Conservation (phyloP, 2,888 invertebrate genomes). For the Protonemura montana region DNA sequence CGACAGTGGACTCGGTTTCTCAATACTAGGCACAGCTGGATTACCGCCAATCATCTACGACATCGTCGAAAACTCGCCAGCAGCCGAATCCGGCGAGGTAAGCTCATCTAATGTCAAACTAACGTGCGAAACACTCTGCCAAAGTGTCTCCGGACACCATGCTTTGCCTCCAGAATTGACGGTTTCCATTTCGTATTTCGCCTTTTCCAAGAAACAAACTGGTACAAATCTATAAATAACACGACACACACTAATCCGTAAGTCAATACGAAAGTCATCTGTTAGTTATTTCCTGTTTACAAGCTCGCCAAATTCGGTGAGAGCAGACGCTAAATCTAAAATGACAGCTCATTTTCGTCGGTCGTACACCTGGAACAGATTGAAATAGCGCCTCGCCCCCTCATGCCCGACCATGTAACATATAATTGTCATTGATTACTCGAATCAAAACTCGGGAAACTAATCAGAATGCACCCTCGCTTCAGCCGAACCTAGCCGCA, state of each 20-base stretch:
- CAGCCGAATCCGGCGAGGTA: conserved; percentile 89
- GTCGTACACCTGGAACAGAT: not conserved
- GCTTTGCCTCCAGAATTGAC: not conserved
- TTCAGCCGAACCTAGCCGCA: too few relatives aligned
- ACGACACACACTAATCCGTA: not conserved
- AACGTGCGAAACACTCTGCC: not conserved
- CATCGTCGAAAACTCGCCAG: conserved; percentile 92
- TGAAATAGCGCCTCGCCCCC: not conserved
- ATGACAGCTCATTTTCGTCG: not conserved
- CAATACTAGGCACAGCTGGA: conserved; percentile 87
- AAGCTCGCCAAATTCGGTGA: not conserved
- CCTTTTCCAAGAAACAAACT: not conserved
- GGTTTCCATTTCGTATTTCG: not conserved
- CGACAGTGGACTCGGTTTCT: conserved; percentile 87
- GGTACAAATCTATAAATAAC: not conserved
- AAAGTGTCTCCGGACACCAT: not conserved
- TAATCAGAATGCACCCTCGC: not conserved
- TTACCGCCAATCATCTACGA: conserved; percentile 93
- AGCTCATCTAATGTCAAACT: conserved; percentile 55
- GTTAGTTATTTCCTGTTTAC: not conserved
- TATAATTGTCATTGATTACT: not conserved
- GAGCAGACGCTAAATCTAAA: not conserved
- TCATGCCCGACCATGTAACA: not conserved
- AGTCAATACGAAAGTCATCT: not conserved
- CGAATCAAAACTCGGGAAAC: not conserved